Evolutionary conservation across 2,113 vertebrate species (phyloP), one percentile per base, ranked within the genome.

Genomic region (Peromyscus maniculatus): DNA sequence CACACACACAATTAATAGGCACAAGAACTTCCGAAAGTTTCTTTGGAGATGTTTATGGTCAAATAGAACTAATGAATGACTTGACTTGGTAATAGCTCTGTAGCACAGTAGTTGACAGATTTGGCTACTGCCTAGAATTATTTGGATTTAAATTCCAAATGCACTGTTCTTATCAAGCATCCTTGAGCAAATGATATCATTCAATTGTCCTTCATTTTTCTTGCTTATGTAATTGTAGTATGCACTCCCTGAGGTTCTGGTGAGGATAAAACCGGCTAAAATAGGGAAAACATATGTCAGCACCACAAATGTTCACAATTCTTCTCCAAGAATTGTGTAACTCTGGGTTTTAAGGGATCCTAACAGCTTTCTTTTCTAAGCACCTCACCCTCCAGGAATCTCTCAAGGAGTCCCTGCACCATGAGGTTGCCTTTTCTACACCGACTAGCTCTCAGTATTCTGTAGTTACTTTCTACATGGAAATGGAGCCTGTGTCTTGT

Each of bases 291-390:
- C 62, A 87, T 77, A 96, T 89, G 52, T 55, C 21, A 94, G 2
- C 21, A 78, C 86, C 94, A 66, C 86, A 96, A 91, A 95, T 91
- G 57, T 93, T 97, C 52, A 22, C 55, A 83, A 78, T 80, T 95
- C 66, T 88, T 92, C 84, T 92, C 69, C 24, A 95, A 72, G 26
- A 98, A 92, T 90, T 91, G 26, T 91, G 26, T 97, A 93, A 66
- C 46, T 80, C 69, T 72, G 59, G 46, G 46, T 77, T 78, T 87
- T 66, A 92, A 89, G 31, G 33, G 13, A 94, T 89, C 8, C 43
- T 64, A 92, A 57, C 13, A 77, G n/a, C 62, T 97, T 96, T 75
- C 67, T 82, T 97, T 96, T 57, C n/a, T 49, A 97, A 95, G 4
- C 36, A 89, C 96, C 36, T 59, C 1, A 24, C 31, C 12, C 67